Conservation (phyloP, 64 coral and sea anemone genomes). For the Exaiptasia diaphana region DNA sequence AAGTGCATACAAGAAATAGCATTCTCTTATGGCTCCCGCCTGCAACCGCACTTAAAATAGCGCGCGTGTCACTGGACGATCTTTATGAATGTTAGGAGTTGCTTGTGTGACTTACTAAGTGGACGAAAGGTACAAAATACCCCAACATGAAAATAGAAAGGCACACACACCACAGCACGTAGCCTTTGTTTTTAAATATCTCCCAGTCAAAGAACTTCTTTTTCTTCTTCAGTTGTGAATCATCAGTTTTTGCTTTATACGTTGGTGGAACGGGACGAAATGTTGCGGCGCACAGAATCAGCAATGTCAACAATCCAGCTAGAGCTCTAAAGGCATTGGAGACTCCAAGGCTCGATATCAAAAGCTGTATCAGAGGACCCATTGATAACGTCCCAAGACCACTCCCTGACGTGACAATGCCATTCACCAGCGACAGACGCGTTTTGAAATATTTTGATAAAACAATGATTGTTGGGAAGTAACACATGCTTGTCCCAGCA, state of each 20-base stretch:
- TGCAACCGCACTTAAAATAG: too few relatives aligned
- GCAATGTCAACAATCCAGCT: slow-evolving; percentile 46
- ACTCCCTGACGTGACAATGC: slow-evolving; percentile 89
- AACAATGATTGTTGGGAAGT: slow-evolving; percentile 84
- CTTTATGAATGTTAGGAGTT: too few relatives aligned
- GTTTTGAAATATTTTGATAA: slow-evolving; percentile 91
- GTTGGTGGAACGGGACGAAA: slow-evolving; percentile 59
- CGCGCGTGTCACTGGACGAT: too few relatives aligned
- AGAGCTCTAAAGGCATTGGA: slow-evolving; percentile 54
- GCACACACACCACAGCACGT: slow-evolving; percentile 68
- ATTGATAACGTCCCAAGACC: slow-evolving; percentile 80
- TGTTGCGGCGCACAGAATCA: slow-evolving; percentile 60
- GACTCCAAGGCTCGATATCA: slow-evolving; percentile 42
- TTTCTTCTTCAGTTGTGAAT: not conserved
- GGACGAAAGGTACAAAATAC: slow-evolving; percentile 96
- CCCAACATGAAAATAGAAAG: slow-evolving; percentile 80
- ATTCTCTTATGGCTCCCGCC: too few relatives aligned
- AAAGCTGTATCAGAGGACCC: slow-evolving; percentile 53
- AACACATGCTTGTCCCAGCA: slow-evolving; percentile 91
- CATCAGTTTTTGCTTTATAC: slow-evolving; percentile 3
- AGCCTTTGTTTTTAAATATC: slow-evolving; percentile 94
- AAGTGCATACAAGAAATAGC: too few relatives aligned
- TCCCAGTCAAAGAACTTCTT: slow-evolving; percentile 76
- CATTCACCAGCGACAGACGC: slow-evolving; percentile 83
- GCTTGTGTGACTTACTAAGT: slow-evolving; percentile 68